These are phyloP conservation scores for Isaurus tuberculatus DNA, from an alignment of 92 coral and sea anemone species.

Conservation along the genomic window DNA sequence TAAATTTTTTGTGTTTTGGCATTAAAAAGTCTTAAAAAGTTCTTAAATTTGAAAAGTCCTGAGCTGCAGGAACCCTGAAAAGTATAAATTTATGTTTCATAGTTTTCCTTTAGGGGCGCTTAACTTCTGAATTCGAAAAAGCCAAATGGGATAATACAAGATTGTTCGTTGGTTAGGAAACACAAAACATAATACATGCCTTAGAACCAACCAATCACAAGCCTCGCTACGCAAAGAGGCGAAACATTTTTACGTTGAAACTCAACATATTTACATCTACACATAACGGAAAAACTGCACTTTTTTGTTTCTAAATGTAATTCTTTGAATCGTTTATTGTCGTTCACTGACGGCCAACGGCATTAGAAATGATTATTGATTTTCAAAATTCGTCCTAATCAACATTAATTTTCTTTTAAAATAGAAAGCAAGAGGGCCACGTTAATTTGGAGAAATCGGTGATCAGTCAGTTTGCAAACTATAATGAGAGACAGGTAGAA, in stretches of 20 bases:
- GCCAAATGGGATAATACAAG: too few species aligned
- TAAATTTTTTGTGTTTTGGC: background rate
- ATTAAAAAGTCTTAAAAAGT: too few species aligned
- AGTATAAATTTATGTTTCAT: too few species aligned
- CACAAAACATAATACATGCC: too few species aligned
- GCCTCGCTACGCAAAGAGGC: too few species aligned
- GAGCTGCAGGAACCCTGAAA: too few species aligned
- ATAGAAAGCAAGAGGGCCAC: slow-evolving; percentile 56
- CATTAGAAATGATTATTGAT: background rate
- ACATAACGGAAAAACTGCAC: background rate
- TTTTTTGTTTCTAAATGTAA: too few species aligned
- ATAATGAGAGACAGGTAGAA: slow-evolving; percentile 19
- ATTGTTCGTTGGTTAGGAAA: too few species aligned
- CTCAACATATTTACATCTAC: background rate
- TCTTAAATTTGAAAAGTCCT: too few species aligned
- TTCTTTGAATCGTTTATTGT: background rate
- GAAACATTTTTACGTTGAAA: background rate
- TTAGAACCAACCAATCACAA: too few species aligned
- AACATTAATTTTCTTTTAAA: background rate
- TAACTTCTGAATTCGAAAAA: too few species aligned
- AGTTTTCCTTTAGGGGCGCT: too few species aligned
- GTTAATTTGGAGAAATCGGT: slow-evolving; percentile 51
- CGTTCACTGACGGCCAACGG: background rate
- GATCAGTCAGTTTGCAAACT: slow-evolving; percentile 56
- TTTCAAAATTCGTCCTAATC: background rate